Percentiles rank a stretch among this genome's conserved stretches.
phyloP scores from a whole-genome alignment of 1,140 invertebrate genomes.

The Brachionus rotundiformis region DNA sequence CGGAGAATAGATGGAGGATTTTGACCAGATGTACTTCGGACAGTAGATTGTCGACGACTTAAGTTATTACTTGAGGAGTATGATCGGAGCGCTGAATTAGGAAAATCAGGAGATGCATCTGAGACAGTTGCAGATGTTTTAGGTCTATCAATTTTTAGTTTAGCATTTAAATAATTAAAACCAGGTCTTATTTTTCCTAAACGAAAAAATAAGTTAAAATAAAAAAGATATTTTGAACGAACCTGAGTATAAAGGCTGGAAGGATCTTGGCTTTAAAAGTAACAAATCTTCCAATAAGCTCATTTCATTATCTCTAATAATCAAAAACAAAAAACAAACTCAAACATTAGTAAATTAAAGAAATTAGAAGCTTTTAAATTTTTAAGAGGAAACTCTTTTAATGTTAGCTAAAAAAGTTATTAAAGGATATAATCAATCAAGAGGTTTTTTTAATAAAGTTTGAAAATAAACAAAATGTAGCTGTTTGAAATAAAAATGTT shows the following conservation, averaged over 20 bases:
- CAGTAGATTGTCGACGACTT: neutral
- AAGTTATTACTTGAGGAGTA: conserved; percentile 8
- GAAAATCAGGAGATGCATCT: neutral
- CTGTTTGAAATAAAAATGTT: neutral
- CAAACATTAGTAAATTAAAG: neutral
- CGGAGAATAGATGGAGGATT: neutral
- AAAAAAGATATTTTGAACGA: neutral
- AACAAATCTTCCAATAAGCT: conserved; percentile 36
- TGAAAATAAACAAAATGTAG: neutral
- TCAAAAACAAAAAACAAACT: neutral
- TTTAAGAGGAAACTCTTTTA: neutral
- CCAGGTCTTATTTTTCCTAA: neutral
- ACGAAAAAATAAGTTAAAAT: neutral
- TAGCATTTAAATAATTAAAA: neutral
- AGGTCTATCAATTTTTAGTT: neutral
- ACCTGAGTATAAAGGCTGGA: conserved; percentile 36
- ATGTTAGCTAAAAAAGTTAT: neutral
- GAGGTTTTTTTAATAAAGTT: neutral
- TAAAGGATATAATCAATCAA: neutral
- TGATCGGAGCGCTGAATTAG: neutral
- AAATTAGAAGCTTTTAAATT: neutral
- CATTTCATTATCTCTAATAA: conserved; percentile 23
- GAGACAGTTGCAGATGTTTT: neutral
- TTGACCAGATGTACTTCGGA: neutral
- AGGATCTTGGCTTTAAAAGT: conserved; percentile 3